Conservation (phyloP, 2,113 vertebrate species). For the Nicator chloris region DNA sequence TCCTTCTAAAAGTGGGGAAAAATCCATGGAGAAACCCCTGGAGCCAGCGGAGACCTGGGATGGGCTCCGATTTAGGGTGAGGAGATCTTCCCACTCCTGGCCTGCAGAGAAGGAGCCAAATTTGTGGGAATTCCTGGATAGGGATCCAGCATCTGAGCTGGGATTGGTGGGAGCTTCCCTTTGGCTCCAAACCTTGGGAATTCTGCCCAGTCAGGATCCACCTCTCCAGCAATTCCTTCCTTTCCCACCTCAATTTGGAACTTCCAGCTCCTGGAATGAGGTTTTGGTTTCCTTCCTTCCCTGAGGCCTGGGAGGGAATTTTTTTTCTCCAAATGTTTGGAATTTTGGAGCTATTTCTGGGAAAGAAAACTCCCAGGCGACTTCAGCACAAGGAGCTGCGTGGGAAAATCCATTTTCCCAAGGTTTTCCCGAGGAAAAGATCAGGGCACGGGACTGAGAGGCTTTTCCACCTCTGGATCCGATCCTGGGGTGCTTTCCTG, state of each 20-base stretch:
- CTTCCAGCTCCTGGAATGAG: background rate
- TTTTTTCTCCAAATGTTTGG: background rate
- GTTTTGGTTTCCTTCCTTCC: background rate
- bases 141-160: background rate
- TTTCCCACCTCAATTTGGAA: background rate
- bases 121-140: background rate
- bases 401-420: background rate
- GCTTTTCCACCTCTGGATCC: background rate
- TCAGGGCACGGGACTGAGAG: too few relatives aligned
- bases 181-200: background rate
- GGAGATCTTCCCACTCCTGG: background rate
- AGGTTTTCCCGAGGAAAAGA: too few relatives aligned
- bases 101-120: background rate
- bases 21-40: background rate
- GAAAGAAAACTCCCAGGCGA: accelerated
- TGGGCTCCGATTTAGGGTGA: background rate
- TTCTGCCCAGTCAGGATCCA: background rate
- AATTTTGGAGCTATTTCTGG: background rate
- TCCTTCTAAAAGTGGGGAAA: background rate
- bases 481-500: background rate
- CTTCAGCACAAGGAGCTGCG: background rate
- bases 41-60: background rate
- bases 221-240: background rate
- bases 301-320: background rate
- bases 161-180: background rate